Percentiles rank a stretch among this genome's conserved stretches.
These are phyloP conservation scores for Irena cyanogastra DNA, from an alignment of 2,113 vertebrate genomes.

Conservation along the genomic window DNA sequence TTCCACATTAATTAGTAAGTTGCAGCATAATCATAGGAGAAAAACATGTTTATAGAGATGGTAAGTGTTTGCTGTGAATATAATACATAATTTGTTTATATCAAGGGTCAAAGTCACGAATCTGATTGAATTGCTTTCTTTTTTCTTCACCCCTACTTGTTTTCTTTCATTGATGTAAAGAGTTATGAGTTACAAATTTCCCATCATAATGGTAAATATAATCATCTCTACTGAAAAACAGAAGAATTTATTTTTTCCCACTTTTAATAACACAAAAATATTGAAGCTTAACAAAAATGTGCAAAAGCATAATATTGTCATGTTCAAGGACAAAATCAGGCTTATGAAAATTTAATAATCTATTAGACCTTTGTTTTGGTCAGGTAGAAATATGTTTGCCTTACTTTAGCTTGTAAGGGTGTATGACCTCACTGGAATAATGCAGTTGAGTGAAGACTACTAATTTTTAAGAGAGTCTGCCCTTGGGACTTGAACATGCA, in stretches of 20 bases:
- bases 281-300: not conserved
- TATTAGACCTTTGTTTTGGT: not conserved
- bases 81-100: not conserved
- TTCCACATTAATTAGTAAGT: not conserved
- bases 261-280: not conserved
- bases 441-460: not conserved
- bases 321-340: not conserved
- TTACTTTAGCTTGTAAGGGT: not conserved
- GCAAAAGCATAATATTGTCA: not conserved
- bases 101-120: not conserved
- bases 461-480: constrained; percentile 19
- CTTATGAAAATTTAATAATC: not conserved
- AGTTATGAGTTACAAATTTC: not conserved
- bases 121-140: not conserved
- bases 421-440: constrained; percentile 5
- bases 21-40: not conserved
- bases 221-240: not conserved
- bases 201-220: not conserved
- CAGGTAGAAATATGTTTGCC: not conserved
- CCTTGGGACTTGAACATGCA: not conserved
- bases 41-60: not conserved
- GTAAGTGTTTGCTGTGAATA: not conserved
- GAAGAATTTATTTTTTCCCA: not conserved
- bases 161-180: not conserved
- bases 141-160: not conserved